Evolutionary conservation across 1,140 invertebrate species (phyloP).

Genomic region (Hyles euphorbiae): DNA sequence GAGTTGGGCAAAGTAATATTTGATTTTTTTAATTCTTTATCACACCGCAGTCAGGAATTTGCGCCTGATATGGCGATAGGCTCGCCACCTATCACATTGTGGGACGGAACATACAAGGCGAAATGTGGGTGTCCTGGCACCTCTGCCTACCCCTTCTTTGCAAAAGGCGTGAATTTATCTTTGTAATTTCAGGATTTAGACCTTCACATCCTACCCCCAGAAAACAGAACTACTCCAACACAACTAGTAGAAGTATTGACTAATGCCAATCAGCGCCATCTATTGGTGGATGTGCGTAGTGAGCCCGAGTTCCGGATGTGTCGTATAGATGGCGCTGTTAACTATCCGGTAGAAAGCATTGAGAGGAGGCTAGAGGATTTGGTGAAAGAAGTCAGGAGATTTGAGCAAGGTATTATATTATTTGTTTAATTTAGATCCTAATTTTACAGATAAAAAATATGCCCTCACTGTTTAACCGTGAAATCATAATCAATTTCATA

Average conservation of each 20-base stretch:
- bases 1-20: too few species aligned
- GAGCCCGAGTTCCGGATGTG: slow-evolving; percentile 55
- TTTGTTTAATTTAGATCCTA: too few species aligned
- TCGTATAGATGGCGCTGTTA: slow-evolving; percentile 46
- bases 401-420: slow-evolving; percentile 16
- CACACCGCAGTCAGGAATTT: background rate
- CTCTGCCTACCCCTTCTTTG: too few species aligned
- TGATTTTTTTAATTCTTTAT: too few species aligned
- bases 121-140: too few species aligned
- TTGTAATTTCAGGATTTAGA: slow-evolving; percentile 38
- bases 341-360: slow-evolving; percentile 46
- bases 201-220: slow-evolving; percentile 34
- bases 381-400: slow-evolving; percentile 24
- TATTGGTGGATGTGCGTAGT: slow-evolving; percentile 49
- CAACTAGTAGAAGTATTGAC: slow-evolving; percentile 23
- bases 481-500: too few species aligned
- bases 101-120: too few species aligned
- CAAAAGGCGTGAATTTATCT: background rate
- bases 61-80: background rate
- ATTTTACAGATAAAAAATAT: too few species aligned
- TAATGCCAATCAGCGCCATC: slow-evolving; percentile 16
- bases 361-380: slow-evolving; percentile 21
- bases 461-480: too few species aligned
- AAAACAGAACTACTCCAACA: slow-evolving; percentile 30
- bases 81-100: too few species aligned